Evolutionary conservation across 2,888 invertebrate genomes (phyloP).

Genomic region (Lycaena phlaeas): DNA sequence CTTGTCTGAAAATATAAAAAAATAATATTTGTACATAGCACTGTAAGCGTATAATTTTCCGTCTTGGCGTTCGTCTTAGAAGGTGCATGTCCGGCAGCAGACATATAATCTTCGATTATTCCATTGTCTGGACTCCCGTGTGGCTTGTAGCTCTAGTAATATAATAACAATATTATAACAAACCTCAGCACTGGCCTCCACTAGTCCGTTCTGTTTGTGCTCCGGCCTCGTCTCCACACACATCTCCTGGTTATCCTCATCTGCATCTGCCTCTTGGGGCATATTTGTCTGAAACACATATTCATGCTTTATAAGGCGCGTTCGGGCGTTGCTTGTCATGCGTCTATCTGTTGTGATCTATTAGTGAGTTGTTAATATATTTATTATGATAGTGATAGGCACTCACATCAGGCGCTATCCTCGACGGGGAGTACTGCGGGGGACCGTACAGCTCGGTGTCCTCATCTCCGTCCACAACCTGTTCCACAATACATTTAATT

Average conservation of each 20-base stretch:
- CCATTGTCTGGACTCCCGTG: no score
- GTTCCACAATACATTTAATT: constrained; percentile 16
- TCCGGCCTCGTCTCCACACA: not conserved
- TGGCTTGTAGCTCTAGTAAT: no score
- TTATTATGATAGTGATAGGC: no score
- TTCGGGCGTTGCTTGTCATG: no score
- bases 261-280: constrained; percentile 17
- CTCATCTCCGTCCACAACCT: constrained; percentile 92
- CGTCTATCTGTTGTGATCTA: no score
- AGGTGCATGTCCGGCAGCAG: no score
- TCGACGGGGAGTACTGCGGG: constrained; percentile 82
- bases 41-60: no score
- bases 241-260: constrained; percentile 16
- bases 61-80: no score
- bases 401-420: constrained; percentile 50
- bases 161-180: no score
- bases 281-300: constrained; percentile 33
- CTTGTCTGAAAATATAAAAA: constrained; percentile 39
- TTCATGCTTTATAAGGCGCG: no score
- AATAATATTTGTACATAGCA: no score
- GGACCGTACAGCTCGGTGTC: constrained; percentile 88
- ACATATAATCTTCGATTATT: no score
- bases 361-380: not conserved
- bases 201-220: constrained; percentile 40
- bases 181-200: constrained; percentile 58